Percentiles rank a stretch among this genome's conserved stretches.
phyloP scores from a whole-genome alignment of 2,113 vertebrate genomes.

The Perognathus longimembris region DNA sequence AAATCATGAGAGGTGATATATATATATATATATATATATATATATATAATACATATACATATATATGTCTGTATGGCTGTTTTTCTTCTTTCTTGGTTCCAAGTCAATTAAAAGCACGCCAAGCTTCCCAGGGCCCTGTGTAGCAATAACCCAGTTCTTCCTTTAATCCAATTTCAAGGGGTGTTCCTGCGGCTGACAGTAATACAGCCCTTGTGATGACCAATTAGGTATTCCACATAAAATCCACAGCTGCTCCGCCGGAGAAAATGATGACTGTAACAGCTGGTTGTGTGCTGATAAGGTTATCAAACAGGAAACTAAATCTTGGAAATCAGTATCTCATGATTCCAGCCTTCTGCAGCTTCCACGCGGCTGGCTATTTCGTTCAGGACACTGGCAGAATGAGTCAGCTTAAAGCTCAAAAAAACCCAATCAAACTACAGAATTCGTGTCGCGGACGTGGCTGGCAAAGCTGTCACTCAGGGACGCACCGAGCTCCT shows the following conservation, averaged over 20 bases:
- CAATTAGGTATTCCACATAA: slow-evolving; percentile 75
- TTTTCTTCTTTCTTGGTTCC: slow-evolving; percentile 64
- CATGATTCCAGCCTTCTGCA: slow-evolving; percentile 54
- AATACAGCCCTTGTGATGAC: slow-evolving; percentile 74
- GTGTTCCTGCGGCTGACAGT: slow-evolving; percentile 68
- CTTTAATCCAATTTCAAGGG: slow-evolving; percentile 66
- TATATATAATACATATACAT: too few relatives aligned
- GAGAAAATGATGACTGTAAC: slow-evolving; percentile 68
- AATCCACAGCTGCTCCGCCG: slow-evolving; percentile 72
- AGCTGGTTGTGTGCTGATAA: slow-evolving; percentile 70
- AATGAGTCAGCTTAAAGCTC: slow-evolving; percentile 59
- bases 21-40: too few relatives aligned
- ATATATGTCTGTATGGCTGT: neutral
- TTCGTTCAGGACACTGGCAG: slow-evolving; percentile 22
- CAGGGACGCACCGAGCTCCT: neutral
- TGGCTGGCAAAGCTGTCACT: neutral
- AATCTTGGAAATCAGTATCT: slow-evolving; percentile 72
- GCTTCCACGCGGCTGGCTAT: neutral
- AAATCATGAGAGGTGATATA: too few relatives aligned
- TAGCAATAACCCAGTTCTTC: slow-evolving; percentile 64
- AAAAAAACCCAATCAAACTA: slow-evolving; percentile 9
- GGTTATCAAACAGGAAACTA: slow-evolving; percentile 70
- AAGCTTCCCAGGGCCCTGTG: slow-evolving; percentile 50
- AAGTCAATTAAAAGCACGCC: slow-evolving; percentile 75
- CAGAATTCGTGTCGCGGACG: neutral